Evolutionary conservation across 2,113 vertebrate genomes (phyloP).

Genomic region (Fregata magnificens): DNA sequence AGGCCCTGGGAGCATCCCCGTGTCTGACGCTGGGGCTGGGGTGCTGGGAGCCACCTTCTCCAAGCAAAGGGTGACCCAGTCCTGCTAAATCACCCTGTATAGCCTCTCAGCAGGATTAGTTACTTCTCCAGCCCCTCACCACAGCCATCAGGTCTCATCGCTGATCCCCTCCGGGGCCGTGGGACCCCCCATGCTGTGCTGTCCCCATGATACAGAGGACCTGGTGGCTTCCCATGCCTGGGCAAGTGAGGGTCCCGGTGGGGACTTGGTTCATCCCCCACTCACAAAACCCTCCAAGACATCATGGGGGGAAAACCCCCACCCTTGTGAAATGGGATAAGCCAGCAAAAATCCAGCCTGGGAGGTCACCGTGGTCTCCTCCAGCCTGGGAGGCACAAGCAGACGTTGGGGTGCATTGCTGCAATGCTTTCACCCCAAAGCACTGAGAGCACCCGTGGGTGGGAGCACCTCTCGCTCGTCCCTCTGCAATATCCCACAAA

Average conservation of each 20-base stretch:
- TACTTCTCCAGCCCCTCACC: neutral
- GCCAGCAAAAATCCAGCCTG: neutral
- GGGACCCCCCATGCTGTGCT: neutral
- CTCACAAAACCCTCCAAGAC: neutral
- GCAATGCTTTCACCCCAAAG: neutral
- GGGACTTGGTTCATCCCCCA: neutral
- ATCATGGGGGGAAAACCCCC: fast-evolving
- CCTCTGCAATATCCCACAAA: neutral
- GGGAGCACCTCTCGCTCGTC: neutral
- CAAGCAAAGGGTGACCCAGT: neutral
- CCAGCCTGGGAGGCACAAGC: neutral
- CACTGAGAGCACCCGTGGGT: fast-evolving
- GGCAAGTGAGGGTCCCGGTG: neutral
- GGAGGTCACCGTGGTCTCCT: neutral
- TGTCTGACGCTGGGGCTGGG: fast-evolving
- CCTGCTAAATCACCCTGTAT: neutral
- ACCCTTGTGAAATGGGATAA: neutral
- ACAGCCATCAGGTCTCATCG: neutral
- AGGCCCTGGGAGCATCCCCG: neutral
- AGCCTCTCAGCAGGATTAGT: neutral
- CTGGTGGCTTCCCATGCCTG: fast-evolving
- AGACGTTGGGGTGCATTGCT: neutral
- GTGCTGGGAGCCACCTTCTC: neutral
- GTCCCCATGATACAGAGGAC: neutral
- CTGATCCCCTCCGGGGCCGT: too few species aligned